Base-by-base conservation (phyloP, 2,888 invertebrate genomes). In the Eurytoma adleriae region DNA sequence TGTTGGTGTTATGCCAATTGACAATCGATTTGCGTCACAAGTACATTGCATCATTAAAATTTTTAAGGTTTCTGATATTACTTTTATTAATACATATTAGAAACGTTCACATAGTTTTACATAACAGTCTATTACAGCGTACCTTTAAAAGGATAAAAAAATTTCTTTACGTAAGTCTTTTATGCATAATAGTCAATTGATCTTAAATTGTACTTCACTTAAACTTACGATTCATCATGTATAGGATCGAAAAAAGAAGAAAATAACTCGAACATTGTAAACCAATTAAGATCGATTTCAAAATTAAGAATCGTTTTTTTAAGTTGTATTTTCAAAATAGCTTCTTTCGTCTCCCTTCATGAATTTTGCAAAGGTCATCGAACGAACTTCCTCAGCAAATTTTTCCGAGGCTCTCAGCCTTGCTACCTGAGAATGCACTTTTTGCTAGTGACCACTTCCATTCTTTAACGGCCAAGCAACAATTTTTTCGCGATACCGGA, bases 351-450 rank as follows among this genome's bases (percentile, higher is more conserved):
- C 12, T 24, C n/a, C 10, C 27, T 13, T 59, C 50, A n/a, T 24
- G 18, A 57, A 67, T 59, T 59, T 54, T 7, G 48, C 54, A 61
- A 78, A 78, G 78, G 67, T 72, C 69, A 73, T 62, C 67, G 73
- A 69, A 79, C 73, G 73, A 40, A n/a, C 30, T 67, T 62, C 40
- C 18, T 18, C 10, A 59, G 7, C 30, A 40, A 20, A 67, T 14
- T 24, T 30, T 71, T n/a, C 54, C 40, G 12, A 0, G 10, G 40
- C 12, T 27, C 18, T 40, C 69, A 69, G 52, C 61, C 64, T 76
- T 59, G 59, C 40, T 73, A 40, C 61, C 56, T 54, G 59, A 54
- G 70, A 74, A 48, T 79, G 64, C 50, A 16, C 64, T 66, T 66
- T 73, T 75, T 71, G 59, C 66, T 3, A 13, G 14, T 62, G n/a